Conservation (phyloP, 2,797 vertebrate genomes). For the Muscicapa comitata region DNA sequence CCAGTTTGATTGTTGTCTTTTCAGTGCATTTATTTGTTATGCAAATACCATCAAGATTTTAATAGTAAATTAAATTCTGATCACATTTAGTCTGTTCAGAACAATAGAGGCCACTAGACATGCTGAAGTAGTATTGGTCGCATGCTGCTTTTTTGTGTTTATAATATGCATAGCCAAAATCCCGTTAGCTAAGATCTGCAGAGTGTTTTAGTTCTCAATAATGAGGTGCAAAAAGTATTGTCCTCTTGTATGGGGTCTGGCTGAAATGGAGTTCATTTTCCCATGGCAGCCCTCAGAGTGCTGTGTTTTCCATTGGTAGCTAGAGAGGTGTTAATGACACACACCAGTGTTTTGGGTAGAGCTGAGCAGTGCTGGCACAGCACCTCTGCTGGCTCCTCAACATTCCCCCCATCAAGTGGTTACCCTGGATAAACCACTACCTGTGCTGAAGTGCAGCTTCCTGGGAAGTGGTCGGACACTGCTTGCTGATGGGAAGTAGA, state of each 20-base stretch:
- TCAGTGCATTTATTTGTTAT: conserved; percentile 20
- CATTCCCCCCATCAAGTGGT: neutral
- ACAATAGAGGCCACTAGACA: neutral
- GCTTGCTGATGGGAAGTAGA: neutral
- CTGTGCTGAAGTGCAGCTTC: neutral
- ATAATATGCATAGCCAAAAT: neutral
- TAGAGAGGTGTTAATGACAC: neutral
- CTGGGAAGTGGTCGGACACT: neutral
- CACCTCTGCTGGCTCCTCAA: neutral
- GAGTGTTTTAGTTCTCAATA: neutral
- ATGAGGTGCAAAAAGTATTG: neutral
- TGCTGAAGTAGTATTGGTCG: neutral
- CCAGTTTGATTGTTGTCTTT: conserved; percentile 27
- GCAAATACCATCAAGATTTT: conserved; percentile 61
- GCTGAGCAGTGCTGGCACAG: neutral
- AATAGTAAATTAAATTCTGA: conserved; percentile 52
- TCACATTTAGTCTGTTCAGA: conserved; percentile 10
- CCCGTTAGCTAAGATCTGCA: neutral
- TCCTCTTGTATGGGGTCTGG: neutral
- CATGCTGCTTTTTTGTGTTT: neutral
- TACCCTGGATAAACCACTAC: neutral
- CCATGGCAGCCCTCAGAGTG: neutral
- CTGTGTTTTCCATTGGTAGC: neutral
- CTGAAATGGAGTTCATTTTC: neutral
- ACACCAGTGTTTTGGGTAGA: neutral